Evolutionary conservation across 2,888 invertebrate genomes (phyloP).

Genomic region (Idaea straminata): DNA sequence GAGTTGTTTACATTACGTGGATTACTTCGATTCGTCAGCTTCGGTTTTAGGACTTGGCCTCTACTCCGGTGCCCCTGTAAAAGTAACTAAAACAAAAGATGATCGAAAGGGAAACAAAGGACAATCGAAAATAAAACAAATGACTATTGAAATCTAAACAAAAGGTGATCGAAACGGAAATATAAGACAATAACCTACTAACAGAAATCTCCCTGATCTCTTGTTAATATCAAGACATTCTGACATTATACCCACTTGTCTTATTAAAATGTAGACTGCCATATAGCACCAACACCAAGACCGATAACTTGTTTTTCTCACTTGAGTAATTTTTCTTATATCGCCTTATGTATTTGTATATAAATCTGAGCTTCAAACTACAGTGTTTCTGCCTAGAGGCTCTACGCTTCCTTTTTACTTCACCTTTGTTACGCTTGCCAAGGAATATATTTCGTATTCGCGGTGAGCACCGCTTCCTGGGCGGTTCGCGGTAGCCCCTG

Average conservation of each 20-base stretch:
- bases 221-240: background rate
- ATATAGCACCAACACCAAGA: background rate
- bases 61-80: too few relatives aligned
- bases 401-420: conserved; percentile 73
- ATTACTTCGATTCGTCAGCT: too few relatives aligned
- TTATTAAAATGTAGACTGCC: background rate
- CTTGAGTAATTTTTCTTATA: conserved; percentile 48
- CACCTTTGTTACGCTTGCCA: conserved; percentile 79
- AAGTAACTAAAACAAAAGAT: too few relatives aligned
- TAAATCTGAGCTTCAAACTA: conserved; percentile 50
- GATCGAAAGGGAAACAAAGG: too few relatives aligned
- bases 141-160: too few relatives aligned
- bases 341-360: conserved; percentile 63
- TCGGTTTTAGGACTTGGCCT: too few relatives aligned
- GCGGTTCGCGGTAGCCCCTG: conserved; percentile 69
- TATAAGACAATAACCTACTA: too few relatives aligned
- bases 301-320: conserved; percentile 27
- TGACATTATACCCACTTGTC: background rate
- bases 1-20: too few relatives aligned
- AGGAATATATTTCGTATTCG: conserved; percentile 77
- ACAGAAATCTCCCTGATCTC: too few relatives aligned
- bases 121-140: too few relatives aligned
- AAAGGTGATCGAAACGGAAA: too few relatives aligned
- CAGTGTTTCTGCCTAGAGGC: conserved; percentile 52
- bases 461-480: conserved; percentile 78